Percentiles rank a stretch among this genome's conserved stretches.
Conservation (phyloP, 2,888 invertebrate species). For the Silvanus unidentatus region DNA sequence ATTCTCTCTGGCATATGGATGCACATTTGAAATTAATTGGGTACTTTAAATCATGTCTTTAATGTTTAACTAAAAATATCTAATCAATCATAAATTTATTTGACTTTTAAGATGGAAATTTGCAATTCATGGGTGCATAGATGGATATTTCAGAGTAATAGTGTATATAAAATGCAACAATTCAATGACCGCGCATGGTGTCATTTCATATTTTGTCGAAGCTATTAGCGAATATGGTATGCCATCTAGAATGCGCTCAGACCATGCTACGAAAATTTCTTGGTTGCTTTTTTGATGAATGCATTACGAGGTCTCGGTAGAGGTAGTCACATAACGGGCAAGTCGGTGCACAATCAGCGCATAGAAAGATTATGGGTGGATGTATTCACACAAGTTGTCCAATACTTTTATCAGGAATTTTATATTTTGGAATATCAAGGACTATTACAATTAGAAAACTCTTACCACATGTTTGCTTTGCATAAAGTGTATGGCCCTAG, state of each 20-base stretch:
- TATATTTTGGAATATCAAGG: background rate
- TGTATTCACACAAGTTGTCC: background rate
- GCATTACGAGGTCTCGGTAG: background rate
- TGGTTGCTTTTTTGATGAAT: background rate
- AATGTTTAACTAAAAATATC: too few relatives aligned
- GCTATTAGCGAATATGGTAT: background rate
- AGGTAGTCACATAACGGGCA: slow-evolving; percentile 2
- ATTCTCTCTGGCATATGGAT: slow-evolving; percentile 3
- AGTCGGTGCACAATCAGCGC: background rate
- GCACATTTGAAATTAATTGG: background rate
- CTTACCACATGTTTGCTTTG: background rate
- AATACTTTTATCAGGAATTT: background rate
- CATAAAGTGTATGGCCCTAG: background rate
- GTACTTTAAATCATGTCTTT: too few relatives aligned
- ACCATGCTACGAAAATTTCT: slow-evolving; percentile 2
- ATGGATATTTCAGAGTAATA: background rate
- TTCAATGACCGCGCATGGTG: background rate
- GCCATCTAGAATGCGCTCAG: background rate
- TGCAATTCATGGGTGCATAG: slow-evolving; percentile 1
- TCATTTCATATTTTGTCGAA: background rate
- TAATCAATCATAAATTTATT: too few relatives aligned
- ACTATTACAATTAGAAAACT: background rate
- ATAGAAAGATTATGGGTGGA: background rate
- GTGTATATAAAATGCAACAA: background rate
- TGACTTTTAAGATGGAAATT: background rate